Conservation (phyloP, 2,888 invertebrate species). For the Carabus problematicus region DNA sequence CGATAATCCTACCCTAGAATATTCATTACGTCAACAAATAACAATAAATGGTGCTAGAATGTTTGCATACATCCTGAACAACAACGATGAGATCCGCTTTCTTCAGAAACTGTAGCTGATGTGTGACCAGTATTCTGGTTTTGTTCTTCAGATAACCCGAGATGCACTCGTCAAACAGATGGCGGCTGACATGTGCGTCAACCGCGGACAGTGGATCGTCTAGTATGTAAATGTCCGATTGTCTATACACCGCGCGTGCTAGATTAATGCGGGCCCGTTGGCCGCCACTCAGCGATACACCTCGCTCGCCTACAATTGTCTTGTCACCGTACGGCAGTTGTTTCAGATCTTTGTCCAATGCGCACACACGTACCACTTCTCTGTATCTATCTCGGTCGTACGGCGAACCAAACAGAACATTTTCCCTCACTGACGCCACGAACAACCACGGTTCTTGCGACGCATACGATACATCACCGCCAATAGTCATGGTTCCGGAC, state of each 20-base stretch:
- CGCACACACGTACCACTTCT: conserved; percentile 66
- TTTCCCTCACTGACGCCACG: conserved; percentile 67
- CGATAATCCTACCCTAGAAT: conserved; percentile 64
- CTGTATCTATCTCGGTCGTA: conserved; percentile 60
- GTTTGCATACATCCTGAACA: conserved; percentile 62
- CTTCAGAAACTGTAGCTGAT: conserved; percentile 72
- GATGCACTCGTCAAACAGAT: conserved; percentile 78
- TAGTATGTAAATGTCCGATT: conserved; percentile 77
- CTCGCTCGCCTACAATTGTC: conserved; percentile 72
- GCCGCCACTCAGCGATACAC: conserved; percentile 79
- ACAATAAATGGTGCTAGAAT: background rate
- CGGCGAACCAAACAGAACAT: conserved; percentile 71
- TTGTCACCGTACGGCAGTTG: conserved; percentile 64
- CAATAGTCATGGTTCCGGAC: conserved; percentile 62
- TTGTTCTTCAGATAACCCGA: conserved; percentile 63
- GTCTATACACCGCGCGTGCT: conserved; percentile 77
- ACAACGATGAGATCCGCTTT: conserved; percentile 64
- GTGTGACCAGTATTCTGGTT: conserved; percentile 72
- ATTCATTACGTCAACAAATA: background rate
- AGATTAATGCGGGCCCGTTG: conserved; percentile 82
- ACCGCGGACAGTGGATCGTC: conserved; percentile 85
- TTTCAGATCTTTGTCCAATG: conserved; percentile 70
- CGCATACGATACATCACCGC: conserved; percentile 66
- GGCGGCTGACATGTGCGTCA: conserved; percentile 77
- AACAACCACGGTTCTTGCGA: conserved; percentile 75